phyloP scores from a whole-genome alignment of 2,797 vertebrate genomes.

The Cercopithecus diana region DNA sequence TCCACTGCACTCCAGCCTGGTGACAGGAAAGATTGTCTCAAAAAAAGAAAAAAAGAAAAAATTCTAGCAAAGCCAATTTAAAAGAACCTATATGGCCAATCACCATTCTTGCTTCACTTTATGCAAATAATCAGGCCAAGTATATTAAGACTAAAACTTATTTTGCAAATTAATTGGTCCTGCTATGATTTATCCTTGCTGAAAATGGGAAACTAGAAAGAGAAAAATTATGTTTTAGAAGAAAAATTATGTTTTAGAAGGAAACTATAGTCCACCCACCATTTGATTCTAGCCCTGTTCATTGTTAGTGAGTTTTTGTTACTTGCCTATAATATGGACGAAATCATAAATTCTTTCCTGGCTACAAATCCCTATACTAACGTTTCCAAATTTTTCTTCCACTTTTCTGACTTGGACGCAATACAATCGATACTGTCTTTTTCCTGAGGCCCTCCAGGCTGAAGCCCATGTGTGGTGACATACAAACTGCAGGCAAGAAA shows the following conservation, averaged over 20 bases:
- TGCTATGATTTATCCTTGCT: background rate
- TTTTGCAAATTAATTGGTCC: background rate
- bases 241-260: background rate
- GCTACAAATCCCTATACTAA: background rate
- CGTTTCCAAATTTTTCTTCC: background rate
- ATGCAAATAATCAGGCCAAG: background rate
- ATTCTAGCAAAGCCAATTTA: background rate
- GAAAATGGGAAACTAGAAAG: background rate
- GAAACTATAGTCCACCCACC: background rate
- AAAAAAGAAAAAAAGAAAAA: background rate
- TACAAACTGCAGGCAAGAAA: background rate
- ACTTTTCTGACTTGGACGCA: background rate
- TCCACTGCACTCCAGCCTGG: background rate
- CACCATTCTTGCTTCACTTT: background rate
- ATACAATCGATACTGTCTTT: background rate
- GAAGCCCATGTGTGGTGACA: background rate
- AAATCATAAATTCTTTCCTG: background rate
- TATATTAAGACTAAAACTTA: background rate
- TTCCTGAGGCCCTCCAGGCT: background rate
- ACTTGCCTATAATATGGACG: background rate
- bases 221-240: background rate
- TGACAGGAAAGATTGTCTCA: background rate
- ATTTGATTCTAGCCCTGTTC: background rate
- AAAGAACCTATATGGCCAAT: background rate
- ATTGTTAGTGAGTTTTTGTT: background rate